Evolutionary conservation across 1,140 invertebrate genomes (phyloP).

Genomic region (Oedothorax gibbosus): DNA sequence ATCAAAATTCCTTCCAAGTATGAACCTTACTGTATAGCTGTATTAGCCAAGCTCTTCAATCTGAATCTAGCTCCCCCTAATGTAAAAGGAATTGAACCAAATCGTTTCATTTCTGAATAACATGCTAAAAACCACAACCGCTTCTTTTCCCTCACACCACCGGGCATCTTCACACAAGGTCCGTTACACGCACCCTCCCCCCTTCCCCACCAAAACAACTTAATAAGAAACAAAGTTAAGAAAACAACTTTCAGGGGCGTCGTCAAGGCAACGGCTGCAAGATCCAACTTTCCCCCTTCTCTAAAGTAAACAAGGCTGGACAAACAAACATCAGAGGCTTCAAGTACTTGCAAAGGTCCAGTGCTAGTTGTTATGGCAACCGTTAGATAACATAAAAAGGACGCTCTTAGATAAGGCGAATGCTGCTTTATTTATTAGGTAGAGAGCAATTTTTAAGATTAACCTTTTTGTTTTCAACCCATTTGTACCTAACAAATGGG

Average conservation of each 20-base stretch:
- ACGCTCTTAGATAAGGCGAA: constrained; percentile 35
- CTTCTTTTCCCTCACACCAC: neutral
- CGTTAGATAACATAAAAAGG: constrained; percentile 43
- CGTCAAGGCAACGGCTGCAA: constrained; percentile 43
- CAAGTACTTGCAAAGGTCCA: constrained; percentile 38
- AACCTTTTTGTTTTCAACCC: neutral
- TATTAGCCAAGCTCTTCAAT: too few relatives aligned
- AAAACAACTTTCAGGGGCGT: constrained; percentile 41
- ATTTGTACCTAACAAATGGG: neutral
- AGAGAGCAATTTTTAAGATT: neutral
- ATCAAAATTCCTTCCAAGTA: too few relatives aligned
- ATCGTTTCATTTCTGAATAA: too few relatives aligned
- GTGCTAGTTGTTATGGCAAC: constrained; percentile 39
- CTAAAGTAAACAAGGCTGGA: constrained; percentile 60
- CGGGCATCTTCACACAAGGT: constrained; percentile 48
- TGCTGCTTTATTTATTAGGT: neutral
- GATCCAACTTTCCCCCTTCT: constrained; percentile 33
- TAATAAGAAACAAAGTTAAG: constrained; percentile 60
- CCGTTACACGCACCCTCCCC: constrained; percentile 44
- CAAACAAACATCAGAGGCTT: constrained; percentile 59
- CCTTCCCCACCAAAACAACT: constrained; percentile 50
- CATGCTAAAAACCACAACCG: too few relatives aligned
- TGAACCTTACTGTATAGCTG: too few relatives aligned
- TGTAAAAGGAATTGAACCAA: too few relatives aligned
- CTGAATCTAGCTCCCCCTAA: too few relatives aligned